Percentiles rank a stretch among this genome's conserved stretches.
Conservation (phyloP, 1,140 invertebrate species). For the Bombus cullumanus region DNA sequence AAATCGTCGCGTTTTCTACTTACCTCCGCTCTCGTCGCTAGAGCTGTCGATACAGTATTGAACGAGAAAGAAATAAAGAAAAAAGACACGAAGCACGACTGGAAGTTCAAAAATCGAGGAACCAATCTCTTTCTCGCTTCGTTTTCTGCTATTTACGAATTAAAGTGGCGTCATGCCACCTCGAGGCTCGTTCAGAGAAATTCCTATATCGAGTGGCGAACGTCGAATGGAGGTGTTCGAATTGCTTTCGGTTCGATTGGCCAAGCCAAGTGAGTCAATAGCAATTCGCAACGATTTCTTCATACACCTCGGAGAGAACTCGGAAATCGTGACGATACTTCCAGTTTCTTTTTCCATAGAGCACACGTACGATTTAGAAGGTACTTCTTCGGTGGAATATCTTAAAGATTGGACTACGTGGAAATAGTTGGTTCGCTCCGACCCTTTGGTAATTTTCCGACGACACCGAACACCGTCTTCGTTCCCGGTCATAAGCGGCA, state of each 20-base stretch:
- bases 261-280: neutral
- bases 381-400: neutral
- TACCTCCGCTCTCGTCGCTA: neutral
- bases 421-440: neutral
- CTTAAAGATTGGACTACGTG: constrained; percentile 2
- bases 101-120: neutral
- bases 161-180: constrained; percentile 4
- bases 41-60: constrained; percentile 54
- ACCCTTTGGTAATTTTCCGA: constrained; percentile 22
- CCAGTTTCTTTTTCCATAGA: neutral
- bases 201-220: constrained; percentile 9
- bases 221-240: neutral
- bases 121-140: neutral
- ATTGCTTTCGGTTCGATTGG: neutral
- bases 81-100: constrained; percentile 42
- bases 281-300: constrained; percentile 7
- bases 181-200: constrained; percentile 2
- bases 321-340: neutral
- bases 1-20: constrained; percentile 51
- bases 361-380: neutral
- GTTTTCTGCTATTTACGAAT: neutral
- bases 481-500: constrained; percentile 32
- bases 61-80: neutral
- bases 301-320: neutral
- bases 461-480: constrained; percentile 9